Evolutionary conservation across 2,888 invertebrate genomes (phyloP).

Genomic region (Tipula unca): DNA sequence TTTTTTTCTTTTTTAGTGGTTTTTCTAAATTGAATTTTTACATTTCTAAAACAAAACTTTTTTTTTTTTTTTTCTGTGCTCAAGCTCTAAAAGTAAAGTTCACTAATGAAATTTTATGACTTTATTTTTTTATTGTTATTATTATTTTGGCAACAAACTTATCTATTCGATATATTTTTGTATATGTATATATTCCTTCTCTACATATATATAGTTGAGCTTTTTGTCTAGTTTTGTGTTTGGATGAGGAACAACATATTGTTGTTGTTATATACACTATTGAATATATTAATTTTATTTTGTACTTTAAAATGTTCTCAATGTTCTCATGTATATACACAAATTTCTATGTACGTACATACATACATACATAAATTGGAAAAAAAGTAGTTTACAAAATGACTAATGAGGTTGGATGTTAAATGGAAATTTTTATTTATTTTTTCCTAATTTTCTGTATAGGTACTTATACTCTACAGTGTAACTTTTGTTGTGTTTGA

Average conservation of each 20-base stretch:
- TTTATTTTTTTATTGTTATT: background rate
- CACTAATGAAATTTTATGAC: conserved; percentile 8
- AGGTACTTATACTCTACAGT: background rate
- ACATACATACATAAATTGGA: background rate
- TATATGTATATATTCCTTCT: background rate
- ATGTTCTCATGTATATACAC: background rate
- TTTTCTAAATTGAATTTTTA: conserved; percentile 14
- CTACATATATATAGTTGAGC: background rate
- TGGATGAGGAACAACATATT: background rate
- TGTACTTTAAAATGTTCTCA: background rate
- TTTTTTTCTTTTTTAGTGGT: background rate
- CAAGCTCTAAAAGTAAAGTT: conserved; percentile 14
- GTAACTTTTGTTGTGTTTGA: background rate
- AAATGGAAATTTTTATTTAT: background rate
- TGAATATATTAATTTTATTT: background rate
- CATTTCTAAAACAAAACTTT: background rate
- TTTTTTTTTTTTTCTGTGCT: background rate
- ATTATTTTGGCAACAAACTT: conserved; percentile 14
- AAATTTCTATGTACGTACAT: background rate
- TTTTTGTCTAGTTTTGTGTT: background rate
- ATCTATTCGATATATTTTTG: background rate
- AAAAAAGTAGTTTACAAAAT: background rate
- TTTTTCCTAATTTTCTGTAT: background rate
- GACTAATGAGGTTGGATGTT: background rate
- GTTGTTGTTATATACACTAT: background rate